Conservation (phyloP, 2,797 vertebrate species). For the Zenarchopterus dispar region DNA sequence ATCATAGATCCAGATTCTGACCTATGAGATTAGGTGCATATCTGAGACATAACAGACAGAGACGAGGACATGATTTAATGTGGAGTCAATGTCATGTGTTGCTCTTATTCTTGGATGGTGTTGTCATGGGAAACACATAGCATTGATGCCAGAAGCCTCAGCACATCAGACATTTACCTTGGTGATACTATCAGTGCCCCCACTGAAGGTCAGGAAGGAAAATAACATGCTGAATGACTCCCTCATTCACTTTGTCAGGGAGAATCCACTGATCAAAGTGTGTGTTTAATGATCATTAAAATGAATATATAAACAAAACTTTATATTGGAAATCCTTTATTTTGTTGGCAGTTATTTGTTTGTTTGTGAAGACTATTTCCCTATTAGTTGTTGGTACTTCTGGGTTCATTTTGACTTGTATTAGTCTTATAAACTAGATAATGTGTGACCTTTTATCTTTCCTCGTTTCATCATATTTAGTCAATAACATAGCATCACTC, state of each 20-base stretch:
- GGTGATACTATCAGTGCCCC: slow-evolving; percentile 24
- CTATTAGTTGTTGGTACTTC: slow-evolving; percentile 1
- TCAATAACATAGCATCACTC: slow-evolving; percentile 15
- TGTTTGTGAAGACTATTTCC: neutral
- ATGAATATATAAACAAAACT: neutral
- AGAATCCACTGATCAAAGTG: slow-evolving; percentile 12
- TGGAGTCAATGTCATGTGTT: slow-evolving; percentile 32
- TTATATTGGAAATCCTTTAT: slow-evolving; percentile 7
- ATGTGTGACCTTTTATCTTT: slow-evolving; percentile 4
- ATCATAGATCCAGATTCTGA: neutral
- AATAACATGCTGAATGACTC: slow-evolving; percentile 1
- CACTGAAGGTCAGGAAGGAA: neutral
- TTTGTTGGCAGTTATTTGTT: neutral
- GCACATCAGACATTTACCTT: slow-evolving; percentile 54
- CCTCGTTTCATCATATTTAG: slow-evolving; percentile 1
- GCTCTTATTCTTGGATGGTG: slow-evolving; percentile 48
- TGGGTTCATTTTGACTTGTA: slow-evolving; percentile 5
- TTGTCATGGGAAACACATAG: slow-evolving; percentile 64
- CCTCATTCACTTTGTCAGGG: slow-evolving; percentile 12
- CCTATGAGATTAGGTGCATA: no score
- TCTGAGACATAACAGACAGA: no score
- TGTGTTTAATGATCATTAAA: slow-evolving; percentile 23
- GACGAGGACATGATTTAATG: slow-evolving; percentile 48
- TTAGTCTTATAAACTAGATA: neutral
- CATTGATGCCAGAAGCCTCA: slow-evolving; percentile 36